Evolutionary conservation across 2,888 invertebrate genomes (phyloP).

Genomic region (Norana najaformis): DNA sequence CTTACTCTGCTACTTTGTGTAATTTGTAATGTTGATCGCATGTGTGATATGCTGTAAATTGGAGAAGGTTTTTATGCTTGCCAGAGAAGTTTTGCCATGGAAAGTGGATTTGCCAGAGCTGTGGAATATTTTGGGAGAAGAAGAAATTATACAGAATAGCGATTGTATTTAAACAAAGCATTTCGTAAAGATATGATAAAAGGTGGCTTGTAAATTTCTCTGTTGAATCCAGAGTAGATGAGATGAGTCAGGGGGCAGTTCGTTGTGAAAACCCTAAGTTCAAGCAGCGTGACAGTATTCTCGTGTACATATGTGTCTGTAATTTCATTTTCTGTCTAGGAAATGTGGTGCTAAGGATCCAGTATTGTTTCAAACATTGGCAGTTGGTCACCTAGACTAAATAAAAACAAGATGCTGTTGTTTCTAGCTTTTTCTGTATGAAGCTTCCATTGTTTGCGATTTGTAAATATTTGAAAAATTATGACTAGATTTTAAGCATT

Average conservation of each 20-base stretch:
- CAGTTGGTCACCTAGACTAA: neutral
- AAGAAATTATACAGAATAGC: no score
- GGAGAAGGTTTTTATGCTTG: neutral
- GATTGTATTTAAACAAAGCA: no score
- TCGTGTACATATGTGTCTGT: neutral
- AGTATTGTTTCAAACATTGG: neutral
- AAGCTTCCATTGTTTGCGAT: slow-evolving; percentile 13
- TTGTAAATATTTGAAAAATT: neutral
- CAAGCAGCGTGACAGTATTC: neutral
- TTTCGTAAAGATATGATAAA: no score
- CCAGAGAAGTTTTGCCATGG: neutral
- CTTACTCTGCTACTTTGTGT: neutral
- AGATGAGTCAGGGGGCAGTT: neutral
- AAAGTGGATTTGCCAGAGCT: neutral
- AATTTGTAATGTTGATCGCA: neutral
- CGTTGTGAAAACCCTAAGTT: no score
- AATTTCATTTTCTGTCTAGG: neutral
- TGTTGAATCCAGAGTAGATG: no score
- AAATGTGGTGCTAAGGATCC: neutral
- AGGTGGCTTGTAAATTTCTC: no score
- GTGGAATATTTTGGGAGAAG: neutral
- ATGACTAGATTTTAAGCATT: neutral
- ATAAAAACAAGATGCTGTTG: neutral
- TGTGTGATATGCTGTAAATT: neutral
- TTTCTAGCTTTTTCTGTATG: neutral